Conservation (phyloP, 2,113 vertebrate species). For the Pyrgilauda ruficollis region DNA sequence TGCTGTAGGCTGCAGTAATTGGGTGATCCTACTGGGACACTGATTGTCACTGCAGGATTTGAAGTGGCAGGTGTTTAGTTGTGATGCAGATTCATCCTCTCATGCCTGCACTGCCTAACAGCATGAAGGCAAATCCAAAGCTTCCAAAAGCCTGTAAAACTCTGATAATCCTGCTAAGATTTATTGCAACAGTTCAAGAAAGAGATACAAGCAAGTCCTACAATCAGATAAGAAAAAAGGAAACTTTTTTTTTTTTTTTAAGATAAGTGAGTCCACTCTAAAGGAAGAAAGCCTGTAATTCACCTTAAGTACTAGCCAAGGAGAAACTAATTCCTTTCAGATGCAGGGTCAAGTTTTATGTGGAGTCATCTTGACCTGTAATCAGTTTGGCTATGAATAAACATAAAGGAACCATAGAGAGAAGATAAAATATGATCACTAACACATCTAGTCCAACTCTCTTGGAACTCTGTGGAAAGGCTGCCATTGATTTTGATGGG, state of each 20-base stretch:
- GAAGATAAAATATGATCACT: not conserved
- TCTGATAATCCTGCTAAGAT: conserved; percentile 61
- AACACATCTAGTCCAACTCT: not conserved
- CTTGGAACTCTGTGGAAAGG: not conserved
- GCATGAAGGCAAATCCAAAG: conserved; percentile 36
- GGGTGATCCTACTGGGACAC: conserved; percentile 11
- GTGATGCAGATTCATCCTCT: conserved; percentile 41
- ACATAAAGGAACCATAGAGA: not conserved
- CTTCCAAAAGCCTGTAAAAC: conserved; percentile 42
- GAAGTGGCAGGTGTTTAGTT: conserved; percentile 52
- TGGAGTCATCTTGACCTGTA: not conserved
- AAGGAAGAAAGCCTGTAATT: conserved; percentile 22
- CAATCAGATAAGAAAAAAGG: not conserved
- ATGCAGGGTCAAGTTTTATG: conserved; percentile 10
- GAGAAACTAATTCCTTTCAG: conserved; percentile 22
- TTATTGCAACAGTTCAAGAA: conserved; percentile 29
- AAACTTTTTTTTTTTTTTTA: not conserved
- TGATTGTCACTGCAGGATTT: conserved; percentile 32
- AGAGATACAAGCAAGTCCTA: not conserved
- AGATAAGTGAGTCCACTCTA: conserved; percentile 24
- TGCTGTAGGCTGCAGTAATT: conserved; percentile 3
- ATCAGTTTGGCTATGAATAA: conserved; percentile 35
- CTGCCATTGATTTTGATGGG: not conserved
- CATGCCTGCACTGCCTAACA: conserved; percentile 5
- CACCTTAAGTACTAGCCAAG: conserved; percentile 32